Percentiles rank a stretch among this genome's conserved stretches.
Evolutionary conservation across 2,113 vertebrate species (phyloP).

Genomic region (Heliornis fulica): DNA sequence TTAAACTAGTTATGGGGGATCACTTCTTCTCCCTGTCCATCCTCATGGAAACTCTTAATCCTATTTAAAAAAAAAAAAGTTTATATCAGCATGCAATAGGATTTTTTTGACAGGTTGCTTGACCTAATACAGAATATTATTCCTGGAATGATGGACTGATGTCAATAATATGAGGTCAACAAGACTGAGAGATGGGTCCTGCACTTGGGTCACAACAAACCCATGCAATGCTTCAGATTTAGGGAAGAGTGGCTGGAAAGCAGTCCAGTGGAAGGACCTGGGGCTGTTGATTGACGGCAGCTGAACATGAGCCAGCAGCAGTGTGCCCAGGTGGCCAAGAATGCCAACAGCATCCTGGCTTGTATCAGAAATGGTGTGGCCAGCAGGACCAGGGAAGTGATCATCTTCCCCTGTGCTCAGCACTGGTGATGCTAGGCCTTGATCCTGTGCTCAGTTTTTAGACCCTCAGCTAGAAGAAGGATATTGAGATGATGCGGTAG

Average conservation of each 20-base stretch:
- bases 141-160: accelerated
- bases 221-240: not conserved
- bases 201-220: not conserved
- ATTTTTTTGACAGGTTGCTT: not conserved
- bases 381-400: not conserved
- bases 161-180: not conserved
- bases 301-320: not conserved
- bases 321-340: not conserved
- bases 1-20: not conserved
- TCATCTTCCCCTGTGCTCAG: accelerated
- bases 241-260: not conserved
- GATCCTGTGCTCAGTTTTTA: accelerated
- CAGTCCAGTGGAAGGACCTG: not conserved
- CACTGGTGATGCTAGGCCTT: accelerated
- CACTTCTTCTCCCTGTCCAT: not conserved
- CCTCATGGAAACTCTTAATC: not conserved
- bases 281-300: not conserved
- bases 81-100: not conserved
- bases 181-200: not conserved
- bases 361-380: accelerated
- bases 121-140: not conserved
- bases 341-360: not conserved
- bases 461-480: accelerated
- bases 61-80: not conserved
- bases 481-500: accelerated